Percentiles rank a stretch among this genome's conserved stretches.
Evolutionary conservation across 2,888 invertebrate genomes (phyloP).

Genomic region (Thyatira batis): DNA sequence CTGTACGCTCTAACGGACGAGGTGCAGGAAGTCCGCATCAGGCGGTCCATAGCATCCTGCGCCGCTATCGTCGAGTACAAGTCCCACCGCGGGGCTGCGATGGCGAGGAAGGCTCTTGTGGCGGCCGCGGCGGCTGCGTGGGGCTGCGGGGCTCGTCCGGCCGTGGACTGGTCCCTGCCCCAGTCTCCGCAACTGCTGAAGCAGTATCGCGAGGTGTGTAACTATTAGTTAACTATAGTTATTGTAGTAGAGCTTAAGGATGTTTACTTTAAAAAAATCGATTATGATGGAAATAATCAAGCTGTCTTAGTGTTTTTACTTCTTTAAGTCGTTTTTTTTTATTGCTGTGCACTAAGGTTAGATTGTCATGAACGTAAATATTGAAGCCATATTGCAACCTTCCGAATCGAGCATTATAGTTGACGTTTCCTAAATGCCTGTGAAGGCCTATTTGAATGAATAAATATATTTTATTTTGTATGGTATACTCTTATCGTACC

Average conservation of each 20-base stretch:
- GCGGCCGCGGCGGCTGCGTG: slow-evolving; percentile 79
- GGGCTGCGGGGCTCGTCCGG: slow-evolving; percentile 72
- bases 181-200: slow-evolving; percentile 71
- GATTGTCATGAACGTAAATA: too few relatives aligned
- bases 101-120: slow-evolving; percentile 76
- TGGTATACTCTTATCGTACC: too few relatives aligned
- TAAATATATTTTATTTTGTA: too few relatives aligned
- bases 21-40: slow-evolving; percentile 73
- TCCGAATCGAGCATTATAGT: too few relatives aligned
- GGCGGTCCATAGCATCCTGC: slow-evolving; percentile 70
- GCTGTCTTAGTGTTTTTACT: too few relatives aligned
- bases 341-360: too few relatives aligned
- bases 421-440: too few relatives aligned
- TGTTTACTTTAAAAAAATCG: not conserved
- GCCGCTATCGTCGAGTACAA: slow-evolving; percentile 89
- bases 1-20: slow-evolving; percentile 80
- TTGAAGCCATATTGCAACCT: too few relatives aligned
- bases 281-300: too few relatives aligned
- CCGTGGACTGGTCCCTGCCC: slow-evolving; percentile 77
- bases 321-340: too few relatives aligned
- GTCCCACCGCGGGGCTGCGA: slow-evolving; percentile 85
- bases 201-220: slow-evolving; percentile 70
- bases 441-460: too few relatives aligned
- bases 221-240: not conserved
- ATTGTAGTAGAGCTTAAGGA: not conserved